Conservation (phyloP, 2,113 vertebrate genomes). For the Riparia riparia region DNA sequence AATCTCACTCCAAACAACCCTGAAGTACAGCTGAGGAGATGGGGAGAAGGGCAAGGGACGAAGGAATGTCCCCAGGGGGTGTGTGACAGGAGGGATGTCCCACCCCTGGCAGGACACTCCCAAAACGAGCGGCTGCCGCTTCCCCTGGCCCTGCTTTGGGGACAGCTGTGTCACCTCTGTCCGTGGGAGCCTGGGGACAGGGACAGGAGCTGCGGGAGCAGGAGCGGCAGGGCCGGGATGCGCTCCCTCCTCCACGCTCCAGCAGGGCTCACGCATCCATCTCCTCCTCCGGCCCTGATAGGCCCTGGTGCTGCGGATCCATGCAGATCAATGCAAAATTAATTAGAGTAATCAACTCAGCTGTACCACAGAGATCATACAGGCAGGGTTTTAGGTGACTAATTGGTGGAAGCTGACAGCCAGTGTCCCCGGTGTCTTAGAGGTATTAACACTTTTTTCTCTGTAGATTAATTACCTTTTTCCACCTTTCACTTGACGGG, state of each 20-base stretch:
- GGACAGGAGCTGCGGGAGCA: rapidly evolving
- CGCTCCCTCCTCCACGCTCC: neutral
- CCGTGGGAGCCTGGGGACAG: rapidly evolving
- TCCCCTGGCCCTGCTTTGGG: rapidly evolving
- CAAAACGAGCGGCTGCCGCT: neutral
- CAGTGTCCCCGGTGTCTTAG: conserved; percentile 73
- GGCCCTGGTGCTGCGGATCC: conserved; percentile 69
- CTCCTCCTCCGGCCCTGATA: conserved; percentile 44
- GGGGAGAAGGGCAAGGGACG: rapidly evolving
- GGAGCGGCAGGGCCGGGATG: neutral
- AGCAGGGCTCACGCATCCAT: conserved; percentile 42
- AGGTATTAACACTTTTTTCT: conserved; percentile 72
- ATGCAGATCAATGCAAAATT: conserved; percentile 81
- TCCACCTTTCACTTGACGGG: conserved; percentile 37
- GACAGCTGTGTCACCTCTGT: rapidly evolving
- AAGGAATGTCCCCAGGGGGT: rapidly evolving
- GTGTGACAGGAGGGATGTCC: neutral
- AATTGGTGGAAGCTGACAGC: conserved; percentile 80
- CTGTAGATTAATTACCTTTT: conserved; percentile 74
- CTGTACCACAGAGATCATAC: conserved; percentile 70
- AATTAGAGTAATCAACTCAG: conserved; percentile 84
- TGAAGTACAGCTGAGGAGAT: rapidly evolving
- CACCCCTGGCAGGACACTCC: neutral
- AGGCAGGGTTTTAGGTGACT: conserved; percentile 76
- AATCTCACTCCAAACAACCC: rapidly evolving